Evolutionary conservation across 2,888 invertebrate genomes (phyloP).

Genomic region (Galeopsomyia nigrocyanea): DNA sequence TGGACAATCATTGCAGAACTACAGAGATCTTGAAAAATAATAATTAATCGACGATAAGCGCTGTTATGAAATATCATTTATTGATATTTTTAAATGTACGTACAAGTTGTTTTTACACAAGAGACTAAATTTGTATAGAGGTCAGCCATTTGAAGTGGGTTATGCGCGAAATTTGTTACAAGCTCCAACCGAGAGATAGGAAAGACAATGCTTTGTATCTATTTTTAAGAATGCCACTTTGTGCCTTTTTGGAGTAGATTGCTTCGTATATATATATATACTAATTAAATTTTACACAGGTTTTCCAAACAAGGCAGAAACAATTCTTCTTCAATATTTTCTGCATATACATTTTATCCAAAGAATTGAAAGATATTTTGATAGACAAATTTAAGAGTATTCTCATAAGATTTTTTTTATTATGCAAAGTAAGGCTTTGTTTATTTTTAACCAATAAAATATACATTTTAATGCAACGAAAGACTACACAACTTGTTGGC

Average conservation of each 20-base stretch:
- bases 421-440: slow-evolving; percentile 37
- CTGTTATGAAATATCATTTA: slow-evolving; percentile 31
- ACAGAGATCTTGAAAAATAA: slow-evolving; percentile 33
- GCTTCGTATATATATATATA: slow-evolving; percentile 37
- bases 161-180: slow-evolving; percentile 36
- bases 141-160: slow-evolving; percentile 25
- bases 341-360: slow-evolving; percentile 45
- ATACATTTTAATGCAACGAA: slow-evolving; percentile 44
- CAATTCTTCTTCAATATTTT: slow-evolving; percentile 34
- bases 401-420: slow-evolving; percentile 40
- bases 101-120: slow-evolving; percentile 45
- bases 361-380: slow-evolving; percentile 48
- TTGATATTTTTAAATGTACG: slow-evolving; percentile 41
- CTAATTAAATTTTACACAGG: slow-evolving; percentile 32
- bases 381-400: slow-evolving; percentile 45
- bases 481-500: slow-evolving; percentile 47
- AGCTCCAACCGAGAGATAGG: slow-evolving; percentile 31
- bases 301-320: slow-evolving; percentile 39
- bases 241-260: slow-evolving; percentile 50
- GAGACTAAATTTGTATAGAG: slow-evolving; percentile 38
- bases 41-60: slow-evolving; percentile 17
- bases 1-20: slow-evolving; percentile 47
- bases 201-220: slow-evolving; percentile 44
- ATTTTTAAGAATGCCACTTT: slow-evolving; percentile 50
- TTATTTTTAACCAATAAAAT: slow-evolving; percentile 35